Percentiles rank a stretch among this genome's conserved stretches.
phyloP scores from a whole-genome alignment of 1,140 invertebrate genomes.

The Zaprionus gabonicus region DNA sequence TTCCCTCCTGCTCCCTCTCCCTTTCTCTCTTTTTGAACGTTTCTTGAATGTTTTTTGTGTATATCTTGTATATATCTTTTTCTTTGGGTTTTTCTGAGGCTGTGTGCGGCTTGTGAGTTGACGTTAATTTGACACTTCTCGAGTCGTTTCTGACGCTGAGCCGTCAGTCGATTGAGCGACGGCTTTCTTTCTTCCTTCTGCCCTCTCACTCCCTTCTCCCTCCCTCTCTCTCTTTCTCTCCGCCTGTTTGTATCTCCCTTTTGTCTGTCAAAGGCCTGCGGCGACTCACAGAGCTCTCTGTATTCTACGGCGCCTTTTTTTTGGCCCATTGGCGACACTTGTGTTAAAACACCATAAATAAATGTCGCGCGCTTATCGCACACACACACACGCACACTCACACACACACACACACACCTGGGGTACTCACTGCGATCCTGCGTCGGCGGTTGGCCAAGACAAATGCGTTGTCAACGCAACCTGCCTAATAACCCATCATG shows the following conservation, averaged over 20 bases:
- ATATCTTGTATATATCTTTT: not conserved
- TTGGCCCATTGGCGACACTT: conserved; percentile 54
- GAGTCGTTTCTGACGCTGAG: conserved; percentile 45
- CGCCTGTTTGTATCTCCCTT: conserved; percentile 2
- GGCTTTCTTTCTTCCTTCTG: conserved; percentile 47
- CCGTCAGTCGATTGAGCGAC: conserved; percentile 44
- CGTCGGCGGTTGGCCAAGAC: conserved; percentile 75
- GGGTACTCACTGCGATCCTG: conserved; percentile 56
- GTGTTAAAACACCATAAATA: conserved; percentile 82
- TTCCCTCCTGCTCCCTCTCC: not conserved
- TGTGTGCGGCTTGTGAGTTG: conserved; percentile 52
- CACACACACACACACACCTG: conserved; percentile 12
- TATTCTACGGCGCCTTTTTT: conserved; percentile 41
- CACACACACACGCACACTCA: conserved; percentile 26
- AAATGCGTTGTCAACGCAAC: conserved; percentile 83
- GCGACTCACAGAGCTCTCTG: not conserved
- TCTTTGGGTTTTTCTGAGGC: conserved; percentile 33
- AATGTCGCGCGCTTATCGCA: conserved; percentile 77
- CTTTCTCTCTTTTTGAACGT: not conserved
- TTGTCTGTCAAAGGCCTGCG: conserved; percentile 1
- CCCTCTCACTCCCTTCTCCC: conserved; percentile 1
- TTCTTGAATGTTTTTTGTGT: not conserved
- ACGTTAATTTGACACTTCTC: conserved; percentile 81
- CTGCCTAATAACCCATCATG: conserved; percentile 83
- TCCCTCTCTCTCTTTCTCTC: not conserved